Base-by-base conservation (phyloP, 2,113 vertebrate genomes). In the Poeciliopsis prolifica region DNA sequence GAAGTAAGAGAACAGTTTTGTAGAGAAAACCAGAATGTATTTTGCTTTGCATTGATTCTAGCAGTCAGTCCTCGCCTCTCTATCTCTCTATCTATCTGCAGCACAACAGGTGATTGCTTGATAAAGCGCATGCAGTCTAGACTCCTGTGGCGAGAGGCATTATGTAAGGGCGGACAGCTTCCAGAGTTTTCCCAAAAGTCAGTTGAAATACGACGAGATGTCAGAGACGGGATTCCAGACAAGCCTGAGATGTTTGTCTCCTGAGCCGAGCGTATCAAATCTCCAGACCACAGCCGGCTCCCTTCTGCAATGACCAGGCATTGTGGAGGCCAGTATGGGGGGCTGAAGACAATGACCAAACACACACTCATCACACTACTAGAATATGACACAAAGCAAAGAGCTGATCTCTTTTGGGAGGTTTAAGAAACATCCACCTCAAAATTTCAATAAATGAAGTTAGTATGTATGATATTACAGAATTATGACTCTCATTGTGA, bases 191-290 rank as follows among this genome's bases (percentile, higher is more conserved):
- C 72, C 79, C 54, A 10, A 83, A 86, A 77, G 81, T 26, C 29
- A 68, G 70, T 70, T 90, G 77, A 85, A 92, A 88, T 72, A 71
- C 33, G 33, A 85, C 22, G 72, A 81, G 75, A 79, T 78, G 76
- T 80, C 70, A 66, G 81, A 78, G 61, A 74, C 22, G 61, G 68
- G 81, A 92, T 90, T 88, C 83, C 67, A 0, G 22, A 54, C 78
- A 35, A 67, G 85, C 75, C 35, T 80, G 68, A 69, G 75, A 87
- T 85, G 75, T 81, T 83, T 42, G 24, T 69, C 68, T 82, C 64
- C 66, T 81, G 74, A 87, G 81, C 58, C 60, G 0, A 70, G 72
- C 40, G 6, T 77, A 88, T 92, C 81, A 29, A 48, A 86, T 91
- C 42, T 79, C 88, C 74, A 66, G 14, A 5, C 22, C 65, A 40